Percentiles rank a stretch among this genome's conserved stretches.
Conservation (phyloP, 2,888 invertebrate species). For the Hipparchia semele region DNA sequence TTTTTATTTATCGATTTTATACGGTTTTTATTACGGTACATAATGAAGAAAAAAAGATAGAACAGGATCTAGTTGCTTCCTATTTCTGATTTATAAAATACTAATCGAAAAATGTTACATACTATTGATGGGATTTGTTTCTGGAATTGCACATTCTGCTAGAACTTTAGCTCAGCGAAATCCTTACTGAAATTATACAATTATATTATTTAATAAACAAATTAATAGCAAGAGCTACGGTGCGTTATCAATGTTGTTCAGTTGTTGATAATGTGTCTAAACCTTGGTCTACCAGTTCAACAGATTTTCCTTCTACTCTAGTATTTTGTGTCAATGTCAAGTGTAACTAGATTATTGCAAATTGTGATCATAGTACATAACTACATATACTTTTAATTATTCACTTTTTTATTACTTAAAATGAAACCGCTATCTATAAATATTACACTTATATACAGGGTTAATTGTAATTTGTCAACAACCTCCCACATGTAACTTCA, state of each 20-base stretch:
- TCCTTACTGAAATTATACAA: background rate
- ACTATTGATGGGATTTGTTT: no score
- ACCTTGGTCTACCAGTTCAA: conserved; percentile 50
- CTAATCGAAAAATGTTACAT: no score
- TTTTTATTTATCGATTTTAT: no score
- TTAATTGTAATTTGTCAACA: no score
- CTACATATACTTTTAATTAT: conserved; percentile 2
- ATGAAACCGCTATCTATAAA: background rate
- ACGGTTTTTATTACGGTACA: no score
- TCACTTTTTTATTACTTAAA: background rate
- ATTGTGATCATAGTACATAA: conserved; percentile 1
- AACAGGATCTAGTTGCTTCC: no score
- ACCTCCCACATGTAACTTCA: no score
- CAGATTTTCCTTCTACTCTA: conserved; percentile 65
- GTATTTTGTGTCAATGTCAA: conserved; percentile 74
- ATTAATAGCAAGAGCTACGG: conserved; percentile 17
- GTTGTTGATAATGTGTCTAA: conserved; percentile 42
- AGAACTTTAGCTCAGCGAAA: no score
- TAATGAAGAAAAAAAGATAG: no score
- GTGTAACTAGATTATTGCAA: conserved; percentile 47
- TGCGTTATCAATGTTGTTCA: conserved; percentile 44
- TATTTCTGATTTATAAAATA: no score
- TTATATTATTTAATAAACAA: background rate
- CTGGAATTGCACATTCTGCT: no score
- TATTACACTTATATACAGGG: background rate